phyloP scores from a whole-genome alignment of 2,113 vertebrate species.

The Microcebus griseorufus region DNA sequence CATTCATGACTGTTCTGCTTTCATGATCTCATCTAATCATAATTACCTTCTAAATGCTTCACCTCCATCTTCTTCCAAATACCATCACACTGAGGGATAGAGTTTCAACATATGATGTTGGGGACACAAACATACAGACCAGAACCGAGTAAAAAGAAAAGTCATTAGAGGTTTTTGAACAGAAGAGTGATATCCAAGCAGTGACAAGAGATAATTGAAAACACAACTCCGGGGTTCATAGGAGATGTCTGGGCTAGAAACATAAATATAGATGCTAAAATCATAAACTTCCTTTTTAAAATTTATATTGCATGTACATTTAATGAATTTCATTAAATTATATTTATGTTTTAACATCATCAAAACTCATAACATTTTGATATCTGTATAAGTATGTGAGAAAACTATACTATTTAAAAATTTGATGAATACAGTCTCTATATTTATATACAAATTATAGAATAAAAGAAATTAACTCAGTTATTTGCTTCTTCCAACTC shows the following conservation, averaged over 20 bases:
- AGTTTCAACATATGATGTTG: background rate
- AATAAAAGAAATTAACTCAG: background rate
- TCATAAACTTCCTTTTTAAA: background rate
- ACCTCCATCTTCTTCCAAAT: background rate
- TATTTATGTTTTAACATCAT: background rate
- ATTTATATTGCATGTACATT: background rate
- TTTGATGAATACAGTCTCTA: background rate
- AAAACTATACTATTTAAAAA: background rate
- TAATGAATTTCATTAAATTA: background rate
- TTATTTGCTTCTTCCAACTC: background rate
- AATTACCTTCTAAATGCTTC: background rate
- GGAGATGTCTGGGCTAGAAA: background rate
- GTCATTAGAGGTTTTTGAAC: background rate
- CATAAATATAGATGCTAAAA: background rate
- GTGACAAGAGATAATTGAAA: background rate
- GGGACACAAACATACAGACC: background rate
- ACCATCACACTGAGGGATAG: background rate
- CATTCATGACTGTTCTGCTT: background rate
- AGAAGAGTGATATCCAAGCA: background rate
- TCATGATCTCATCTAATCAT: background rate
- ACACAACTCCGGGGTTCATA: background rate
- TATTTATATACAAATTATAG: background rate
- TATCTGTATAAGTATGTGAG: background rate
- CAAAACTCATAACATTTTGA: background rate
- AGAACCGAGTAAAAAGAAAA: background rate